Percentiles rank a stretch among this genome's conserved stretches.
phyloP scores from a whole-genome alignment of 2,888 invertebrate species.

The Caenorhabditis sp. region DNA sequence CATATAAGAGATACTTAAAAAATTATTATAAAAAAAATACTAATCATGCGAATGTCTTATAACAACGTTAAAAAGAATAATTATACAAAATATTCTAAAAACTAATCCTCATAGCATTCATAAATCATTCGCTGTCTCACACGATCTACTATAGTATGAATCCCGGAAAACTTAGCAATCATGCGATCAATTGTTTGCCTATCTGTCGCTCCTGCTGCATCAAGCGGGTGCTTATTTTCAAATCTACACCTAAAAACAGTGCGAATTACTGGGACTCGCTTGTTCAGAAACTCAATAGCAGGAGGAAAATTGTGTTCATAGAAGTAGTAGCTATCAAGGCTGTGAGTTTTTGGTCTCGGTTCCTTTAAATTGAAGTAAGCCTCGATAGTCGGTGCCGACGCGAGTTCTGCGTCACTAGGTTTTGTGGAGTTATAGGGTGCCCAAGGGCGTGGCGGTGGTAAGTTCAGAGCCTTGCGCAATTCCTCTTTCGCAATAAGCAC shows the following conservation, averaged over 20 bases:
- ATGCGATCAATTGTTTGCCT: too few species aligned
- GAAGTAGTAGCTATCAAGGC: slow-evolving; percentile 19
- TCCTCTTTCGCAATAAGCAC: background rate
- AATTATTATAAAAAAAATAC: background rate
- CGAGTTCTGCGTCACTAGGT: slow-evolving; percentile 1
- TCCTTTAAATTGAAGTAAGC: slow-evolving; percentile 31
- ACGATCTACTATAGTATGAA: too few species aligned
- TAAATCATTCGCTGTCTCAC: too few species aligned
- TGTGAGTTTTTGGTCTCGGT: background rate
- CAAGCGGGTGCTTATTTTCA: background rate
- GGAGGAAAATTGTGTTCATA: slow-evolving; percentile 38
- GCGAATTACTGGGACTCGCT: slow-evolving; percentile 28
- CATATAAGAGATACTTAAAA: too few species aligned
- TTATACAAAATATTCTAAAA: too few species aligned
- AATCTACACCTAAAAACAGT: slow-evolving; percentile 11
- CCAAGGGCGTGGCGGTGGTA: background rate
- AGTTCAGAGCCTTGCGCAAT: slow-evolving; percentile 1
- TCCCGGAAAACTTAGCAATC: too few species aligned
- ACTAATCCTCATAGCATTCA: too few species aligned
- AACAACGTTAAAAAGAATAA: too few species aligned
- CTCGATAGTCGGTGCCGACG: slow-evolving; percentile 22
- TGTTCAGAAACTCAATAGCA: slow-evolving; percentile 28
- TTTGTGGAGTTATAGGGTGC: slow-evolving; percentile 1
- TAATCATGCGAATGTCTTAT: too few species aligned
- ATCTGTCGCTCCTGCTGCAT: too few species aligned